Percentiles rank a stretch among this genome's conserved stretches.
Evolutionary conservation across 2,888 invertebrate genomes (phyloP).

Genomic region (Celastrina argiolus): DNA sequence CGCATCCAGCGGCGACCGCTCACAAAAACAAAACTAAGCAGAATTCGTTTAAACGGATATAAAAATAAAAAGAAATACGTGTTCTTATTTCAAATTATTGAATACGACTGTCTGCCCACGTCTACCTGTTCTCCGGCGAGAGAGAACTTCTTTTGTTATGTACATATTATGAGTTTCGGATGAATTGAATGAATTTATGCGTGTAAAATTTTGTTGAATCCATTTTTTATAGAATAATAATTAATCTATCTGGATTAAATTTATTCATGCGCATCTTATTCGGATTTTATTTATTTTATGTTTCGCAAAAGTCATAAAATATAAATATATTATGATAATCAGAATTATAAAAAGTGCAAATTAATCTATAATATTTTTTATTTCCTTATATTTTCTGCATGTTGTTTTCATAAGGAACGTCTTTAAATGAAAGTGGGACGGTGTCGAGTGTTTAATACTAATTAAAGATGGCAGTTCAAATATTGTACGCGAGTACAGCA

Average conservation of each 20-base stretch:
- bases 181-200: conserved; percentile 54
- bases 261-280: conserved; percentile 5
- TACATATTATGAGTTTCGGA: conserved; percentile 50
- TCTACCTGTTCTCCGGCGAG: conserved; percentile 61
- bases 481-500: conserved; percentile 65
- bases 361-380: neutral
- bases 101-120: conserved; percentile 72
- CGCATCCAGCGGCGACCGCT: conserved; percentile 61
- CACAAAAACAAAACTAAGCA: conserved; percentile 77
- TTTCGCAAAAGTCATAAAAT: neutral
- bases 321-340: neutral
- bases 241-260: conserved; percentile 9
- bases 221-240: conserved; percentile 21
- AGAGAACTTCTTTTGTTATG: conserved; percentile 54
- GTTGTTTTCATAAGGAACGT: neutral
- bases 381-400: too few species aligned
- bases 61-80: conserved; percentile 76
- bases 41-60: conserved; percentile 76
- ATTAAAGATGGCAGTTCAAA: conserved; percentile 54
- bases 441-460: conserved; percentile 66
- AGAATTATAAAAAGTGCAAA: neutral
- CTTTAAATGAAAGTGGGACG: conserved; percentile 44
- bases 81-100: conserved; percentile 76
- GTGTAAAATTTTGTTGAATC: conserved; percentile 35
- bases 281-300: neutral